A percentile compares a stretch with the other conserved stretches of the same genome.
phyloP scores from a whole-genome alignment of 2,888 invertebrate genomes.

The Tigriopus californicus region DNA sequence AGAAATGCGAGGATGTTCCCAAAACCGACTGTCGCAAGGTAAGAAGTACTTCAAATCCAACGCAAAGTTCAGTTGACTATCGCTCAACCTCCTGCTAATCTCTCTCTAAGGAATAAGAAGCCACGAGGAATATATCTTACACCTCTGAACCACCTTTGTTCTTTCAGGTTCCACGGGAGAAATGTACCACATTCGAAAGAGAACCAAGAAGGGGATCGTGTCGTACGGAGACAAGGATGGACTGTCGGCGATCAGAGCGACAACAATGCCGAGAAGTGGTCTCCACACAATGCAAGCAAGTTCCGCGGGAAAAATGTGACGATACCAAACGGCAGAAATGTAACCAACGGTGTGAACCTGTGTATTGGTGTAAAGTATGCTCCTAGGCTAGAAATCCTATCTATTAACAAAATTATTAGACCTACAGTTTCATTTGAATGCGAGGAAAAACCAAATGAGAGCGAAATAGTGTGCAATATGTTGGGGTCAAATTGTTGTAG shows the following conservation, averaged over 20 bases:
- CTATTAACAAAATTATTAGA: background rate
- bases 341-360: background rate
- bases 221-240: background rate
- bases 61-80: background rate
- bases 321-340: background rate
- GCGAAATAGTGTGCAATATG: no score
- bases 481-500: no score
- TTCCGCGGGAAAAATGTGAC: background rate
- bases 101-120: no score
- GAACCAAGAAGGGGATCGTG: background rate
- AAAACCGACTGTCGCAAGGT: background rate
- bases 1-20: background rate
- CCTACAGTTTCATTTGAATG: background rate
- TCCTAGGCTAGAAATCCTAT: no score
- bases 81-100: no score
- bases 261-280: background rate
- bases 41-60: background rate
- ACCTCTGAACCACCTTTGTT: no score
- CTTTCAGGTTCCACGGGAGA: background rate
- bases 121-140: no score
- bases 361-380: constrained; percentile 6
- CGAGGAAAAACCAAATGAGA: no score
- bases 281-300: background rate
- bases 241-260: background rate
- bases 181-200: background rate